A percentile compares a stretch with the other conserved stretches of the same genome.
These are phyloP conservation scores for Apis mellifera DNA, from an alignment of 1,140 invertebrate species.

Conservation along the genomic window Amel_HAv3.1 CM009934.2:2816501-2817000, in stretches of 20 bases:
- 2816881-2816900: too few relatives aligned
- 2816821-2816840: neutral
- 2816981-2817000: too few relatives aligned
- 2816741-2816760: slow-evolving; percentile 87
- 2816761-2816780: slow-evolving; percentile 57
- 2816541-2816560: slow-evolving; percentile 95
- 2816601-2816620: slow-evolving; percentile 97
- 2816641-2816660: slow-evolving; percentile 91
- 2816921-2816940: too few relatives aligned
- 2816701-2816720: slow-evolving; percentile 92
- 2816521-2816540: slow-evolving; percentile 95
- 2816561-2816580: slow-evolving; percentile 94
- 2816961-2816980: too few relatives aligned
- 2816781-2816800: neutral
- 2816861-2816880: too few relatives aligned
- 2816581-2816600: slow-evolving; percentile 97
- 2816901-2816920: too few relatives aligned
- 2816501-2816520: slow-evolving; percentile 93
- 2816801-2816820: slow-evolving; percentile 7
- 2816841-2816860: too few relatives aligned
- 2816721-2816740: slow-evolving; percentile 94
- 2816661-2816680: slow-evolving; percentile 96
- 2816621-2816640: slow-evolving; percentile 99
- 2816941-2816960: too few relatives aligned
- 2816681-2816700: slow-evolving; percentile 96